Percentiles rank a stretch among this genome's conserved stretches.
Conservation (phyloP, 2,113 vertebrate genomes). For the Bungarus multicinctus region DNA sequence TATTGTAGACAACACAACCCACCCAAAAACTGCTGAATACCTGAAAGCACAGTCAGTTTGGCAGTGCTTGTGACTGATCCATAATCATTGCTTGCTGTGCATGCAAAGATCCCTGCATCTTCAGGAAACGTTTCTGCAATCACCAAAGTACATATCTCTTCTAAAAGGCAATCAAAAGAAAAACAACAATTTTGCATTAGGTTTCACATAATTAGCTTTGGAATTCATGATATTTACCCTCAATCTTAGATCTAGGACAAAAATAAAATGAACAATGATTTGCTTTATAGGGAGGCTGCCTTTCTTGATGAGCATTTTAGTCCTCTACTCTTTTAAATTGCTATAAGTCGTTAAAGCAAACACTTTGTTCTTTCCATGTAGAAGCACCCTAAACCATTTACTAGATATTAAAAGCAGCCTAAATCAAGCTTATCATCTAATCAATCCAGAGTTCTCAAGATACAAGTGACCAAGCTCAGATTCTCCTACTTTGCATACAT, state of each 20-base stretch:
- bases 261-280: not conserved
- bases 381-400: not conserved
- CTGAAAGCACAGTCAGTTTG: slow-evolving; percentile 81
- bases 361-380: not conserved
- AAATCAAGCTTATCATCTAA: not conserved
- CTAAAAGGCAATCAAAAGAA: slow-evolving; percentile 66
- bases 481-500: not conserved
- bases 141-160: slow-evolving; percentile 97
- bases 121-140: slow-evolving; percentile 96
- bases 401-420: not conserved
- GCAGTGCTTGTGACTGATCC: slow-evolving; percentile 85
- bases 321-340: not conserved
- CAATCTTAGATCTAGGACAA: not conserved
- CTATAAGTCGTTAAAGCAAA: not conserved
- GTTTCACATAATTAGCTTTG: not conserved
- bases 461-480: not conserved
- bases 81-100: slow-evolving; percentile 81
- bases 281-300: no score
- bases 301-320: not conserved
- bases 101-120: slow-evolving; percentile 89
- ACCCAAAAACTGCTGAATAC: slow-evolving; percentile 57
- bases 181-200: not conserved
- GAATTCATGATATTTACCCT: not conserved
- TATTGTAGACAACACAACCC: not conserved
- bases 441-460: not conserved